phyloP scores from a whole-genome alignment of 2,797 vertebrate genomes.

The Uromys caudimaculatus region DNA sequence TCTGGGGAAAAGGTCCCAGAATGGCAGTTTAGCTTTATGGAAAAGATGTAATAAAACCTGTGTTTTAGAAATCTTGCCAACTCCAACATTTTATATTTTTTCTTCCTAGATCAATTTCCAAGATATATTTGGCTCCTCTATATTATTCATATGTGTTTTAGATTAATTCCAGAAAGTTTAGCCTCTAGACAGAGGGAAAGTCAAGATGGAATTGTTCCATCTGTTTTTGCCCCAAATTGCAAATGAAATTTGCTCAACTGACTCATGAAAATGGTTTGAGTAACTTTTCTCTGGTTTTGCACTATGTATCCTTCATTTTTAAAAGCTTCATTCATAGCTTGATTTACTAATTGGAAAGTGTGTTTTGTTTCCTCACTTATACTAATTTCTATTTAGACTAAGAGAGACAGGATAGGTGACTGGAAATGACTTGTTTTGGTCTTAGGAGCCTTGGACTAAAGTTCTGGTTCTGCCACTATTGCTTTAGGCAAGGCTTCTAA shows the following conservation, averaged over 20 bases:
- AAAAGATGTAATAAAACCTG: background rate
- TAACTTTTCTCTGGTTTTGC: background rate
- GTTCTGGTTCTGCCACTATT: background rate
- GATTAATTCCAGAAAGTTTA: background rate
- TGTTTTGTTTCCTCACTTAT: background rate
- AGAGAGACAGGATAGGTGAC: background rate
- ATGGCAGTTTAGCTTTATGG: background rate
- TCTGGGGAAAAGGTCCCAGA: background rate
- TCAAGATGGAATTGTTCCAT: background rate
- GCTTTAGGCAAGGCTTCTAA: constrained; percentile 1
- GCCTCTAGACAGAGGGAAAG: background rate
- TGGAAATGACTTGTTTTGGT: background rate
- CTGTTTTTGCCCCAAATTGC: background rate
- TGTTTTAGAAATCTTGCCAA: background rate
- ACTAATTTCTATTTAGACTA: background rate
- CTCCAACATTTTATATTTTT: background rate
- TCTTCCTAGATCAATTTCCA: background rate
- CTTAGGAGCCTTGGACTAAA: background rate
- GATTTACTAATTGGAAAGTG: constrained; percentile 12
- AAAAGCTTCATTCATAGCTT: constrained; percentile 5
- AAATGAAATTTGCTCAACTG: background rate
- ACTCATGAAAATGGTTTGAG: background rate
- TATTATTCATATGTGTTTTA: background rate
- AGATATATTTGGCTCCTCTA: background rate
- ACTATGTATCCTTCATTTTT: background rate